Evolutionary conservation across 1,140 invertebrate species (phyloP), one percentile per base, ranked within the genome.

Genomic region (Hestina assimilis): DNA sequence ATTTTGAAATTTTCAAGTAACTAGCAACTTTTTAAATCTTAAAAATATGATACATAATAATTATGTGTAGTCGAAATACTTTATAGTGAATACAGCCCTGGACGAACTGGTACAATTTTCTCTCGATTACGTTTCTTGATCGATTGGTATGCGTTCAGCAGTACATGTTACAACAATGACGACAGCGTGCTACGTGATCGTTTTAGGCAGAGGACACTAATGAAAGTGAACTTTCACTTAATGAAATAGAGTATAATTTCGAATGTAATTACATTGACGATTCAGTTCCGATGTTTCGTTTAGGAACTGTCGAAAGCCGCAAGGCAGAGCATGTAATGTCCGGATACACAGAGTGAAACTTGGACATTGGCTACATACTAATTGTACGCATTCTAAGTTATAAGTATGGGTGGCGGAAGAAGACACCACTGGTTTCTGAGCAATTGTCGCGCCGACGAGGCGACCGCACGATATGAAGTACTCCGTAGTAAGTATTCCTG

Each of bases 121-220:
- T 75, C 82, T 67, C 66, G 69, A 83, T 87, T 87, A 87, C 82
- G 81, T 79, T 69, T 63, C 50, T 47, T 59, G 31, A 73, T 75
- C 52, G 54, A 79, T 87, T 83, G 57, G 74, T 80, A 87, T 87
- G 79, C 79, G 59, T 56, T 42, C 31, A 41, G 60, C 56, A 62
- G 55, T 58, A 19, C 67, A 51, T 76, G 84, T 86, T 84, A 87
- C 83, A 72, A 59, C 75, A 69, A 84, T 87, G 82, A 85, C 81
- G 82, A 66, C 73, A 84, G 61, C 71, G 41, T 35, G 40, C 51
- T 69, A 75, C 79, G 75, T 76, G 79, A 59, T 35, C 43, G 43
- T 59, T 50, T 47, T 66, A 57, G 38, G 11, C 14, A 24, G 33
- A 52, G 9, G 0, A 7, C 40, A 3, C 1, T 4, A 40, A 20